These are phyloP conservation scores for Tauraco erythrolophus DNA, from an alignment of 2,113 vertebrate species.

Conservation along the genomic window DNA sequence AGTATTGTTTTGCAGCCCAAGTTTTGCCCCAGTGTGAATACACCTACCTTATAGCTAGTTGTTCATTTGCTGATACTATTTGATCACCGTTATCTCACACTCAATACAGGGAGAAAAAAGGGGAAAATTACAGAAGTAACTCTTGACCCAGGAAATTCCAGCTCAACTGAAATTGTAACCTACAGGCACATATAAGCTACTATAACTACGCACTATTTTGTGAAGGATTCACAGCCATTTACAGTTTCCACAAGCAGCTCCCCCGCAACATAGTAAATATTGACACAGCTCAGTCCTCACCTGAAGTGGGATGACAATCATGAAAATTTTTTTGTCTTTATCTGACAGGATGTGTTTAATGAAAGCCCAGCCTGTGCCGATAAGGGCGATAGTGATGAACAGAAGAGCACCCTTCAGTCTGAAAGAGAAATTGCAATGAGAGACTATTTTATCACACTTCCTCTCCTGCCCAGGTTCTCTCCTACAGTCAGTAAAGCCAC, in stretches of 20 bases:
- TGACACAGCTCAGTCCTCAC: slow-evolving; percentile 51
- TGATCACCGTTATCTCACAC: background rate
- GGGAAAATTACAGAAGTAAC: background rate
- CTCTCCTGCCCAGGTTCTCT: slow-evolving; percentile 22
- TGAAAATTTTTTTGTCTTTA: slow-evolving; percentile 92
- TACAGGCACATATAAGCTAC: background rate
- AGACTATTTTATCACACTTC: background rate
- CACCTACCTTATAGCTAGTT: background rate
- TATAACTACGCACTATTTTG: background rate
- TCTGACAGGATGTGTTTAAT: slow-evolving; percentile 90
- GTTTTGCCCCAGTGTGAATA: background rate
- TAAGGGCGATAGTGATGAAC: slow-evolving; percentile 89
- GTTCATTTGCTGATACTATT: background rate
- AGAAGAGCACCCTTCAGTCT: slow-evolving; percentile 89
- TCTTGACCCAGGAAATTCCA: background rate
- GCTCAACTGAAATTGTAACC: background rate
- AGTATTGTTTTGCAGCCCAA: background rate
- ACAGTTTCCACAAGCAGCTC: background rate
- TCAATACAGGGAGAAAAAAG: background rate
- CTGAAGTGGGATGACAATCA: slow-evolving; percentile 91
- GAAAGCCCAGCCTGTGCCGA: slow-evolving; percentile 91
- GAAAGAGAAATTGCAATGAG: background rate
- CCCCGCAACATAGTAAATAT: background rate
- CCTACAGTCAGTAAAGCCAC: slow-evolving; percentile 11
- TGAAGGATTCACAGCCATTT: background rate